phyloP scores from a whole-genome alignment of 2,113 vertebrate genomes.

The Silurus meridionalis region DNA sequence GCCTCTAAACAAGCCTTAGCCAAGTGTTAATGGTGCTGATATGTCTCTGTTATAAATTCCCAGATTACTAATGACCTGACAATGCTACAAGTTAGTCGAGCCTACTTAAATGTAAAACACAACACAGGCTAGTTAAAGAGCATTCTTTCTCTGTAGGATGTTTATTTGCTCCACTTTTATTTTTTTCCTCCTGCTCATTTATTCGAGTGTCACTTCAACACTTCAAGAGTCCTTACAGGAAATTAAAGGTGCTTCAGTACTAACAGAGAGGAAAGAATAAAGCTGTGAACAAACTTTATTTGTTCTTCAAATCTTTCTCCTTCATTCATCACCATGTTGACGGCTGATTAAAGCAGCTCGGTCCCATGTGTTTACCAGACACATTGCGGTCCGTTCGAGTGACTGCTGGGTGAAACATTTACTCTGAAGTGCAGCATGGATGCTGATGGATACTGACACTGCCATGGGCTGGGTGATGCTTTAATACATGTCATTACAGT shows the following conservation, averaged over 20 bases:
- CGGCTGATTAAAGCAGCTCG: slow-evolving; percentile 49
- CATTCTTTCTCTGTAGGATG: slow-evolving; percentile 6
- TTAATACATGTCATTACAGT: neutral
- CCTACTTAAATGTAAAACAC: slow-evolving; percentile 42
- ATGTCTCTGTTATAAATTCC: slow-evolving; percentile 33
- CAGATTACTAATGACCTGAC: slow-evolving; percentile 44
- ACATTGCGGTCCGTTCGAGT: slow-evolving; percentile 14
- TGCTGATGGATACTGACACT: slow-evolving; percentile 49
- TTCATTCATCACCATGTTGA: slow-evolving; percentile 47
- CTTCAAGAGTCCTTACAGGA: slow-evolving; percentile 29
- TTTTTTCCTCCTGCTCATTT: neutral
- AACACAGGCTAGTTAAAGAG: slow-evolving; percentile 19
- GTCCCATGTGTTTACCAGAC: slow-evolving; percentile 38
- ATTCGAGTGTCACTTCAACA: slow-evolving; percentile 16
- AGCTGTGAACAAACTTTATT: slow-evolving; percentile 42
- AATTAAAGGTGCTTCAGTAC: slow-evolving; percentile 1
- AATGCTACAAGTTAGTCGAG: slow-evolving; percentile 44
- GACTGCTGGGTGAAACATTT: slow-evolving; percentile 37
- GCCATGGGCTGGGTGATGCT: slow-evolving; percentile 12
- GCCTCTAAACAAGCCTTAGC: slow-evolving; percentile 25
- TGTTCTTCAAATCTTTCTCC: slow-evolving; percentile 43
- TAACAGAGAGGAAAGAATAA: neutral
- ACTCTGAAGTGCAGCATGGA: slow-evolving; percentile 23
- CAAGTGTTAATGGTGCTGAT: slow-evolving; percentile 43
- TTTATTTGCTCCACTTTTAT: neutral